Evolutionary conservation across 1,140 invertebrate species (phyloP).

Genomic region (Drosophila ogumai): DNA sequence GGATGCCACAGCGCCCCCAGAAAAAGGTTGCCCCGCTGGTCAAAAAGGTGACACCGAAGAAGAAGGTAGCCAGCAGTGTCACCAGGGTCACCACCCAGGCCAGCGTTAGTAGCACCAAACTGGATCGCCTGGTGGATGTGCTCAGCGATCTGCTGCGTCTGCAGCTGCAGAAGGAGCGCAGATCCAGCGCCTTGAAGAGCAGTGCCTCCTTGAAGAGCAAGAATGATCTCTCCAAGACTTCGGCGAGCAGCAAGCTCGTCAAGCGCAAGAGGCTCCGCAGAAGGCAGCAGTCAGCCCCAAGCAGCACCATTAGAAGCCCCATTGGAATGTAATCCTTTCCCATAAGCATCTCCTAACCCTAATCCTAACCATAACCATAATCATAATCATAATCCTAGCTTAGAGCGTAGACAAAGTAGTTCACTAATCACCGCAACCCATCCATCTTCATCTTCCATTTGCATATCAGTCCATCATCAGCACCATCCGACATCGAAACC

Average conservation of each 20-base stretch:
- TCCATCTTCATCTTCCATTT: slow-evolving; percentile 40
- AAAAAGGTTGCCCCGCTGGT: slow-evolving; percentile 5
- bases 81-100: slow-evolving; percentile 22
- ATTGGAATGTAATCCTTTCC: background rate
- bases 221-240: background rate
- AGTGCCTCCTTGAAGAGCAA: slow-evolving; percentile 1
- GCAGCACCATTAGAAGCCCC: slow-evolving; percentile 9
- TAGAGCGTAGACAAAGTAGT: slow-evolving; percentile 9
- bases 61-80: background rate
- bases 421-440: slow-evolving; percentile 18
- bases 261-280: slow-evolving; percentile 14
- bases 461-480: slow-evolving; percentile 71
- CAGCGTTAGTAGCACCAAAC: slow-evolving; percentile 46
- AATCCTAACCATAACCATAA: slow-evolving; percentile 33
- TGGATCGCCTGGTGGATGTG: slow-evolving; percentile 68
- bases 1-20: background rate
- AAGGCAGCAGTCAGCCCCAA: slow-evolving; percentile 1
- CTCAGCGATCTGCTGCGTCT: slow-evolving; percentile 58
- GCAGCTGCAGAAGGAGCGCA: slow-evolving; percentile 48
- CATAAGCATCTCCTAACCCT: slow-evolving; percentile 7
- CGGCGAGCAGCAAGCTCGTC: slow-evolving; percentile 3
- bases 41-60: background rate
- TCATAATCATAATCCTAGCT: slow-evolving; percentile 26
- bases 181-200: background rate
- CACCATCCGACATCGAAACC: slow-evolving; percentile 42